These are phyloP conservation scores for Spinus pinus DNA, from an alignment of 2,797 vertebrate genomes.

Conservation along the genomic window DNA sequence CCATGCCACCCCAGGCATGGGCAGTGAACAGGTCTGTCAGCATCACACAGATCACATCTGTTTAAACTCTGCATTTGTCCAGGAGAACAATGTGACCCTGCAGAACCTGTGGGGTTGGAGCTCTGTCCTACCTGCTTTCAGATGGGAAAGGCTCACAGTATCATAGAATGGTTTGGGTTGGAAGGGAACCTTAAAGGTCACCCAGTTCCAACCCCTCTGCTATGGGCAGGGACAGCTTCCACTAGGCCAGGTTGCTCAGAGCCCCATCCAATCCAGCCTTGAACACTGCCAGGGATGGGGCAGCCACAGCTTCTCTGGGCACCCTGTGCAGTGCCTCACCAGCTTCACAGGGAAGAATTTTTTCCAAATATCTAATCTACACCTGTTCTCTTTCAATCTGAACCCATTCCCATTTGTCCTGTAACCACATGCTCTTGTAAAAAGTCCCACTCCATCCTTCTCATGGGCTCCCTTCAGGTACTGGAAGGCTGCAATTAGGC, in stretches of 20 bases:
- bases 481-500: not conserved
- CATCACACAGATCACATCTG: not conserved
- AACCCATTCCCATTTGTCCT: not conserved
- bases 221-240: not conserved
- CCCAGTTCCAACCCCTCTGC: accelerated
- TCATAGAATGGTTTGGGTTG: not conserved
- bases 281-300: not conserved
- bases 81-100: accelerated
- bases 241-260: not conserved
- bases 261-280: not conserved
- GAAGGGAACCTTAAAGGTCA: not conserved
- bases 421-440: not conserved
- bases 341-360: not conserved
- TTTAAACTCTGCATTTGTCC: not conserved
- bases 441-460: not conserved
- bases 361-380: not conserved
- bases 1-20: not conserved
- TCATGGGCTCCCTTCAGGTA: not conserved
- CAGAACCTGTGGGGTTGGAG: accelerated
- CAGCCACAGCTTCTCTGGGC: not conserved
- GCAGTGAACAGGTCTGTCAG: constrained; percentile 17
- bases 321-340: not conserved
- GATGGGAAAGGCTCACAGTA: not conserved
- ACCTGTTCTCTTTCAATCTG: not conserved
- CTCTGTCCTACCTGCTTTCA: not conserved